Evolutionary conservation across 2,888 invertebrate genomes (phyloP).

Genomic region (Eubasilissa splendida): DNA sequence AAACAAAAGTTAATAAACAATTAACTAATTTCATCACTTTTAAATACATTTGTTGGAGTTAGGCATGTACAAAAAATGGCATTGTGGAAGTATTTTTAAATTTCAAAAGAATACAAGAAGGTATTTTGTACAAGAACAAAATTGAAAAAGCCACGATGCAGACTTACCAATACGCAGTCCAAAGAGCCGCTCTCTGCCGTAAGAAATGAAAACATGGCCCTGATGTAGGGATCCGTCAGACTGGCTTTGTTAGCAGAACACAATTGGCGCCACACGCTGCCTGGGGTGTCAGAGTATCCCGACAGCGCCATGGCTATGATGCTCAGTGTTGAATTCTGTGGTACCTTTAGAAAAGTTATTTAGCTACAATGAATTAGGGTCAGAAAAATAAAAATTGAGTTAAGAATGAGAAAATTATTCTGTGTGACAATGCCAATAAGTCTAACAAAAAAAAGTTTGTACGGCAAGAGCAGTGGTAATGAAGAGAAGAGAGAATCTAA

Average conservation of each 20-base stretch:
- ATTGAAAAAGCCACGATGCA: too few species aligned
- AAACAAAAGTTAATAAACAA: constrained; percentile 10
- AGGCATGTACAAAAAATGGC: too few species aligned
- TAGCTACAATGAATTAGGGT: too few species aligned
- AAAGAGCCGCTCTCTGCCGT: constrained; percentile 85
- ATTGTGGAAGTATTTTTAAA: too few species aligned
- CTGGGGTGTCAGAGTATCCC: constrained; percentile 90
- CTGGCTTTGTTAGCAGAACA: constrained; percentile 82
- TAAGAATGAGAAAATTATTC: not conserved
- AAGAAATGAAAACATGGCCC: constrained; percentile 92
- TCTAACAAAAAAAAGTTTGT: too few species aligned
- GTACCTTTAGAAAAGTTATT: not conserved
- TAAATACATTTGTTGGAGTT: too few species aligned
- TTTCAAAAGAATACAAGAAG: too few species aligned
- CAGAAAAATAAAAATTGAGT: too few species aligned
- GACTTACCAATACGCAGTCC: constrained; percentile 81
- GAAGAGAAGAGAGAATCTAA: too few species aligned
- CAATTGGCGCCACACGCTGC: constrained; percentile 84
- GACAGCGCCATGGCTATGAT: constrained; percentile 74
- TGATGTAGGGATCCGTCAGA: constrained; percentile 90
- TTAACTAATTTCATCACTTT: constrained; percentile 3
- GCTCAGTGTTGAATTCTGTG: constrained; percentile 50
- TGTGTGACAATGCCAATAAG: not conserved
- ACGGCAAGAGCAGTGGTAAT: too few species aligned
- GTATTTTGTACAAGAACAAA: too few species aligned